Percentiles rank a stretch among this genome's conserved stretches.
Evolutionary conservation across 2,888 invertebrate species (phyloP).

Genomic region (Mesodorylaimus sp.): DNA sequence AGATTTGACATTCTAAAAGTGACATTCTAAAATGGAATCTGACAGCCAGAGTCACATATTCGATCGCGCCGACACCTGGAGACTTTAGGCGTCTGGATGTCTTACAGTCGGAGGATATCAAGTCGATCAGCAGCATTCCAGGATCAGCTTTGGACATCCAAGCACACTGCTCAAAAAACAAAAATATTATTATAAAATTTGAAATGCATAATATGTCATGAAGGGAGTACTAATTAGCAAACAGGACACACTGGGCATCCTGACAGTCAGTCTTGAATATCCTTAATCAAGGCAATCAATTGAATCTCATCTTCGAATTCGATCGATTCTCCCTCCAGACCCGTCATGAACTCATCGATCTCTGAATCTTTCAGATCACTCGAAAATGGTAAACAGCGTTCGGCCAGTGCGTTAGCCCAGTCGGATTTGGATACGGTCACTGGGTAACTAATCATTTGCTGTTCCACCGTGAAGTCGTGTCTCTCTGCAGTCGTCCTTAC

Average conservation of each 20-base stretch:
- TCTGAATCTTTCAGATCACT: not conserved
- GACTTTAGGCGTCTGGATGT: no score
- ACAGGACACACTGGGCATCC: not conserved
- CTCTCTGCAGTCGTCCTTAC: not conserved
- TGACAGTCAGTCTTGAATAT: not conserved
- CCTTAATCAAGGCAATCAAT: not conserved
- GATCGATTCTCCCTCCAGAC: not conserved
- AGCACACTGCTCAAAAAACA: not conserved
- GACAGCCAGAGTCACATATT: no score
- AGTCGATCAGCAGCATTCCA: no score
- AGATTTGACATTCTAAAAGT: no score
- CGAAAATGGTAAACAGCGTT: not conserved
- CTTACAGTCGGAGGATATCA: no score
- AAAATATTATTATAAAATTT: not conserved
- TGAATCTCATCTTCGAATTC: conserved; percentile 1
- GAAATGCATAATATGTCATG: not conserved
- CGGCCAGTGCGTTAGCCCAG: not conserved
- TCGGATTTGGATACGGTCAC: not conserved
- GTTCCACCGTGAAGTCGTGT: not conserved
- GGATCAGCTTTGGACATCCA: no score
- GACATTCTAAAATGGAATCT: no score
- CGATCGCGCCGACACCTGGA: no score
- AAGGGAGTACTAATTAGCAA: not conserved
- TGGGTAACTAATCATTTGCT: not conserved
- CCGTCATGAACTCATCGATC: not conserved